Conservation (phyloP, 35 echinoderm and acorn worm genomes). For the Stichopus chloronotus region DNA sequence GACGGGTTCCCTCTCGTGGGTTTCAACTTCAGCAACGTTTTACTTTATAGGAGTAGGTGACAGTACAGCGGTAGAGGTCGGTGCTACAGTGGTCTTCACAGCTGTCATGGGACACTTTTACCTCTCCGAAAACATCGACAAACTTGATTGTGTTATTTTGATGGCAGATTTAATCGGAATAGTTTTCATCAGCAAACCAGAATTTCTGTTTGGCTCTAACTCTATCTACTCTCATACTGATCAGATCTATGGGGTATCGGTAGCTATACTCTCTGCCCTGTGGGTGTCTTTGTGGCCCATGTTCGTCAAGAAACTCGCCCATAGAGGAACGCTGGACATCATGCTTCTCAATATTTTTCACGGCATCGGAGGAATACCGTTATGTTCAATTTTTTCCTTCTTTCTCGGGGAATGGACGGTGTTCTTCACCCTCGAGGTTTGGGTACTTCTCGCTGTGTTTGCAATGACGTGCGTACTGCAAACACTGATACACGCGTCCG, state of each 20-base stretch:
- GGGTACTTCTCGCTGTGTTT: neutral
- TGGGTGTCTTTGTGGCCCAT: neutral
- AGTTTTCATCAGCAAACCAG: neutral
- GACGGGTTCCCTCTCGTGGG: neutral
- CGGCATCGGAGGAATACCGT: neutral
- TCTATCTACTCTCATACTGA: neutral
- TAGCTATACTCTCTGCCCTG: neutral
- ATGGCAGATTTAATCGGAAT: neutral
- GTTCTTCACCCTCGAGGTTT: neutral
- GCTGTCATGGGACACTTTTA: neutral
- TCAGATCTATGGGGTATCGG: neutral
- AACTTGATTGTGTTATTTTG: neutral
- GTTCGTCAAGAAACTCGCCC: slow-evolving; percentile 10
- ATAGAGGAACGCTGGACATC: neutral
- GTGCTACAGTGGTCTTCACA: neutral
- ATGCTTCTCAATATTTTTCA: slow-evolving; percentile 15
- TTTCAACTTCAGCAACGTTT: neutral
- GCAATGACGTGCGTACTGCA: neutral
- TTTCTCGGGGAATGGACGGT: neutral
- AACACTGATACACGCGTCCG: neutral
- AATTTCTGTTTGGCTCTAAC: neutral
- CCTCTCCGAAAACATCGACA: neutral
- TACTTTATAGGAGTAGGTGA: neutral
- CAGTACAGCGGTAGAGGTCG: slow-evolving; percentile 22
- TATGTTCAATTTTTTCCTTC: neutral